A percentile compares a stretch with the other conserved stretches of the same genome.
phyloP scores from a whole-genome alignment of 2,113 vertebrate species.

The Phalacrocorax pelagicus region DNA sequence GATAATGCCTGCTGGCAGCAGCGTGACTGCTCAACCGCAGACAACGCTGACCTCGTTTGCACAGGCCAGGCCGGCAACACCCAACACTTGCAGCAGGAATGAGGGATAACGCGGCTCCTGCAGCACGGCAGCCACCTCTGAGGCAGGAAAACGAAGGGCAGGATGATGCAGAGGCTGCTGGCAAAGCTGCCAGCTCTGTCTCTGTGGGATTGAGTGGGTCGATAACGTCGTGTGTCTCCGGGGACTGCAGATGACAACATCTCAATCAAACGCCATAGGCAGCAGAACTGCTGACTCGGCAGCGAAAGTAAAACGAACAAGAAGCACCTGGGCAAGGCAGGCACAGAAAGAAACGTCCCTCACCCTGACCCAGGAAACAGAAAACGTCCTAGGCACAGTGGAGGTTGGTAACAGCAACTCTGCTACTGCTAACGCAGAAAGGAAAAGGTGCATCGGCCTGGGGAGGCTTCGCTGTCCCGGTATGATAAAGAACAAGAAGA shows the following conservation, averaged over 20 bases:
- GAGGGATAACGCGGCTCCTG: background rate
- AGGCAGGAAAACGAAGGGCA: background rate
- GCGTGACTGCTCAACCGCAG: conserved; percentile 9
- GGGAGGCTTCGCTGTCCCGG: background rate
- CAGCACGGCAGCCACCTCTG: conserved; percentile 1
- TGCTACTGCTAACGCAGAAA: background rate
- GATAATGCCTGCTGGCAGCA: background rate
- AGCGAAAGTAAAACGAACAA: conserved; percentile 38
- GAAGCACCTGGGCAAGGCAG: conserved; percentile 47
- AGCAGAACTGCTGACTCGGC: conserved; percentile 47
- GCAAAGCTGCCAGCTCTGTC: background rate
- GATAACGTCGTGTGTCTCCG: background rate
- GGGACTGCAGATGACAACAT: background rate
- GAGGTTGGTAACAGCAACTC: conserved; percentile 18
- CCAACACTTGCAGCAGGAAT: conserved; percentile 13
- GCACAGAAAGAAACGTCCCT: background rate
- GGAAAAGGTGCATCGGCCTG: conserved; percentile 7
- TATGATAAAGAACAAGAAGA: background rate
- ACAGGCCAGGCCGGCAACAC: conserved; percentile 35
- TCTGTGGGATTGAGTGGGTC: background rate
- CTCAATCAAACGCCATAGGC: background rate
- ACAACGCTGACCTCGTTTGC: background rate
- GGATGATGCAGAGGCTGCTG: background rate
- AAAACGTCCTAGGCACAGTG: background rate
- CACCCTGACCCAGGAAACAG: background rate